Percentiles rank a stretch among this genome's conserved stretches.
These are phyloP conservation scores for Oscheius myriophilus DNA, from an alignment of 2,888 invertebrate species.

Conservation along the genomic window DNA sequence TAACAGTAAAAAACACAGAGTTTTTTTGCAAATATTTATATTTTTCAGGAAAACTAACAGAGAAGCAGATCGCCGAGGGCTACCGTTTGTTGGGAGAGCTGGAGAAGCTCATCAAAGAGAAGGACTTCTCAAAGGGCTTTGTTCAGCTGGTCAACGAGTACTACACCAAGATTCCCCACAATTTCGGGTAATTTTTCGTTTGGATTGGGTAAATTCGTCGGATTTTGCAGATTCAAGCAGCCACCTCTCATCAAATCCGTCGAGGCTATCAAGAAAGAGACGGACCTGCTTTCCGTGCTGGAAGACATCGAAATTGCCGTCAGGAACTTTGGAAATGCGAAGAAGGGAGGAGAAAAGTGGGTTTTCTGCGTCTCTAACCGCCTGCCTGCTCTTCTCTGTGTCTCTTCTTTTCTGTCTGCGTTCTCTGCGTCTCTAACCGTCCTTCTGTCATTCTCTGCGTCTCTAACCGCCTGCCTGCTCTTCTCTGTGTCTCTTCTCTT, in stretches of 20 bases:
- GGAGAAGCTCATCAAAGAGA: conserved; percentile 64
- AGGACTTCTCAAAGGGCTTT: conserved; percentile 68
- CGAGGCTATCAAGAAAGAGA: conserved; percentile 72
- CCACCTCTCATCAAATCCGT: conserved; percentile 73
- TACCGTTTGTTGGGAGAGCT: conserved; percentile 73
- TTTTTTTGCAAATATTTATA: neutral
- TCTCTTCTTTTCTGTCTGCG: no score
- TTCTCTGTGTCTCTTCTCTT: no score
- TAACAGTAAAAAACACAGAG: no score
- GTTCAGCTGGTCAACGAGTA: conserved; percentile 75
- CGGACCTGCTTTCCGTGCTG: conserved; percentile 73
- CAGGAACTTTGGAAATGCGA: conserved; percentile 67
- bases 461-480: no score
- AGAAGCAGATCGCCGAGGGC: conserved; percentile 74
- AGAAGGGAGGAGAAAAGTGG: conserved; percentile 27
- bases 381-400: no score
- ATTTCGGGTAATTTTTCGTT: conserved; percentile 21
- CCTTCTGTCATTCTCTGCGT: no score
- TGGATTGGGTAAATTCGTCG: neutral
- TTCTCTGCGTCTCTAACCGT: no score
- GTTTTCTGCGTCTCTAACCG: neutral
- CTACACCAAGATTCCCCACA: conserved; percentile 92
- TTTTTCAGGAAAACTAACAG: conserved; percentile 73
- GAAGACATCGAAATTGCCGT: conserved; percentile 73
- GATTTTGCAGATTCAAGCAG: conserved; percentile 73